These are phyloP conservation scores for Leucozona laternaria DNA, from an alignment of 2,888 invertebrate species.

Conservation along the genomic window DNA sequence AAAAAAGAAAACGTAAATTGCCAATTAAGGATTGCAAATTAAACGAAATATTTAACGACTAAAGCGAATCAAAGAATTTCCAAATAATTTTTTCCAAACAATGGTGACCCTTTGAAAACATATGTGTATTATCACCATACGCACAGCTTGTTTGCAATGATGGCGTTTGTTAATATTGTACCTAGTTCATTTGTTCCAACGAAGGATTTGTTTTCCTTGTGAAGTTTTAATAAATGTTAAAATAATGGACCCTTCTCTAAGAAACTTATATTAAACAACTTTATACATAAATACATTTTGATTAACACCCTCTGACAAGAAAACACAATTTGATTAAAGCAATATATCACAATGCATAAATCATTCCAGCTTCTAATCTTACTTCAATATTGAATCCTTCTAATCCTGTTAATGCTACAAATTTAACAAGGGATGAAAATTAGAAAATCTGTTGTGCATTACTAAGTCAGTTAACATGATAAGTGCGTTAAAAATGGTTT, in stretches of 20 bases:
- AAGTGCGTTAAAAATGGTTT: background rate
- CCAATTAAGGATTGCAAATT: too few species aligned
- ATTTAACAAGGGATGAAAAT: constrained; percentile 3
- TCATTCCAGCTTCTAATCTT: background rate
- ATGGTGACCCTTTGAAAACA: too few species aligned
- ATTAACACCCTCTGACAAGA: constrained; percentile 1
- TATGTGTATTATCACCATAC: too few species aligned
- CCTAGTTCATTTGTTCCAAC: background rate
- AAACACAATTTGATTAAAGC: constrained; percentile 2
- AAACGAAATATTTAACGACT: too few species aligned
- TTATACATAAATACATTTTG: background rate
- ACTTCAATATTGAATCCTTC: background rate
- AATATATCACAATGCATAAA: background rate
- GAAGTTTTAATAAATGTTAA: background rate
- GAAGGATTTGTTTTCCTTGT: background rate
- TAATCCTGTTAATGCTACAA: background rate
- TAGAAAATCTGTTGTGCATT: background rate
- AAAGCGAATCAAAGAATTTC: too few species aligned
- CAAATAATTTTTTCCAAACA: too few species aligned
- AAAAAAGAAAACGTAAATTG: too few species aligned
- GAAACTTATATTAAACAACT: background rate
- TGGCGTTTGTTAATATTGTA: too few species aligned
- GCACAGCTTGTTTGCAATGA: too few species aligned
- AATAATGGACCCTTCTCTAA: background rate
- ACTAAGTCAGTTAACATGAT: background rate